A percentile compares a stretch with the other conserved stretches of the same genome.
These are phyloP conservation scores for Drymodes brunneopygia DNA, from an alignment of 2,113 vertebrate genomes.

Conservation along the genomic window DNA sequence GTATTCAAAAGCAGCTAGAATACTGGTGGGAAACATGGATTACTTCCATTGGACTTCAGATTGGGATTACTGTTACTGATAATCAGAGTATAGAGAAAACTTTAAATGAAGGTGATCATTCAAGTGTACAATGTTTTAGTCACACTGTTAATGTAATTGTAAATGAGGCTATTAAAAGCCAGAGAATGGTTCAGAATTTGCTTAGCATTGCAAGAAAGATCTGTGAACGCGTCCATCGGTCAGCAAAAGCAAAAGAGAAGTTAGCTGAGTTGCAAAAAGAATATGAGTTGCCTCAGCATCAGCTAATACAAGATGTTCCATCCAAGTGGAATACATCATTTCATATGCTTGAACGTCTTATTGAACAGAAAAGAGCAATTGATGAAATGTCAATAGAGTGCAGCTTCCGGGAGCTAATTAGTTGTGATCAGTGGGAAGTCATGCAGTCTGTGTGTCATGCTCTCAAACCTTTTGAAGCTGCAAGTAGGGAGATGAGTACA, in stretches of 20 bases:
- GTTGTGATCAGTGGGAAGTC: conserved; percentile 97
- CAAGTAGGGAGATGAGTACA: conserved; percentile 90
- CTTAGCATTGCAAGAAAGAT: conserved; percentile 93
- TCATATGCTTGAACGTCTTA: conserved; percentile 92
- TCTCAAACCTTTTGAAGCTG: conserved; percentile 90
- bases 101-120: conserved; percentile 84
- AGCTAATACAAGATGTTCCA: conserved; percentile 89
- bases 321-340: conserved; percentile 93
- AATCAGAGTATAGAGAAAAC: conserved; percentile 82
- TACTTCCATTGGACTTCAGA: conserved; percentile 85
- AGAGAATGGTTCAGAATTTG: conserved; percentile 95
- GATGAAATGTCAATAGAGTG: conserved; percentile 92
- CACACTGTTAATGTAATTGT: conserved; percentile 91
- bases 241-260: conserved; percentile 86
- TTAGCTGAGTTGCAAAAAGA: conserved; percentile 84
- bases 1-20: conserved; percentile 91
- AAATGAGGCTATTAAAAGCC: conserved; percentile 95
- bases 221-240: conserved; percentile 91
- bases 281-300: conserved; percentile 87
- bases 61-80: conserved; percentile 92
- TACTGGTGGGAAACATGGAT: conserved; percentile 96
- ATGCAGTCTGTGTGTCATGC: conserved; percentile 95
- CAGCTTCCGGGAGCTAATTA: conserved; percentile 92
- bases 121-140: conserved; percentile 90
- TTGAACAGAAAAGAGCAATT: conserved; percentile 92